phyloP scores from a whole-genome alignment of 2,113 vertebrate genomes.

The Puffinus mauretanicus region DNA sequence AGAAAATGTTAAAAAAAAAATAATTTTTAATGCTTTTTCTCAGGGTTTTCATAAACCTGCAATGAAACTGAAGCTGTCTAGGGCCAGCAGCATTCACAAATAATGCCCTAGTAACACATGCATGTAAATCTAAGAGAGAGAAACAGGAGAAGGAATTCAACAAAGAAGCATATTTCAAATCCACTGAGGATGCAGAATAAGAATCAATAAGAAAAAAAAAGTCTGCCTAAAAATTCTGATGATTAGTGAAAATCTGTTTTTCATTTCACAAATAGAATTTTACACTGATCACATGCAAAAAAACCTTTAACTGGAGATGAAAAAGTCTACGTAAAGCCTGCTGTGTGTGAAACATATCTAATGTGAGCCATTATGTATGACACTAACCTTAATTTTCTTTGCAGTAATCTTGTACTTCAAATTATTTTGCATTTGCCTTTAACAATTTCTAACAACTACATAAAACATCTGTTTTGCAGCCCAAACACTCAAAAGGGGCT shows the following conservation, averaged over 20 bases:
- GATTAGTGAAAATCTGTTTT: not conserved
- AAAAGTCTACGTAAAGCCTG: not conserved
- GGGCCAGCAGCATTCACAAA: not conserved
- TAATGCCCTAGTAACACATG: not conserved
- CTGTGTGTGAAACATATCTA: not conserved
- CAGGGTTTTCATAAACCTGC: not conserved
- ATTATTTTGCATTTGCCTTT: not conserved
- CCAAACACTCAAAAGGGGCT: not conserved
- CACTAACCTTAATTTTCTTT: not conserved
- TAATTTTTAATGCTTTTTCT: not conserved
- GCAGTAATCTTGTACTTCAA: not conserved
- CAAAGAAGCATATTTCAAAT: not conserved
- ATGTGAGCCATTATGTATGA: not conserved
- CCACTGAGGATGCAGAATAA: not conserved
- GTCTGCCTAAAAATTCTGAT: not conserved
- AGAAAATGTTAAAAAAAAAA: not conserved
- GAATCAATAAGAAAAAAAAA: not conserved
- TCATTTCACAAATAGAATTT: not conserved
- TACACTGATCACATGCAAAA: not conserved
- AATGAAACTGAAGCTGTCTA: not conserved
- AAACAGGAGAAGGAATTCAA: not conserved
- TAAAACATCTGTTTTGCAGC: not conserved
- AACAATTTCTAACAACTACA: not conserved
- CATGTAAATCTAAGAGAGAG: not conserved
- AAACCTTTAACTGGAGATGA: not conserved